Evolutionary conservation across 2,888 invertebrate species (phyloP), one percentile per base, ranked within the genome.

Genomic region (Drosophila eohydei): DNA sequence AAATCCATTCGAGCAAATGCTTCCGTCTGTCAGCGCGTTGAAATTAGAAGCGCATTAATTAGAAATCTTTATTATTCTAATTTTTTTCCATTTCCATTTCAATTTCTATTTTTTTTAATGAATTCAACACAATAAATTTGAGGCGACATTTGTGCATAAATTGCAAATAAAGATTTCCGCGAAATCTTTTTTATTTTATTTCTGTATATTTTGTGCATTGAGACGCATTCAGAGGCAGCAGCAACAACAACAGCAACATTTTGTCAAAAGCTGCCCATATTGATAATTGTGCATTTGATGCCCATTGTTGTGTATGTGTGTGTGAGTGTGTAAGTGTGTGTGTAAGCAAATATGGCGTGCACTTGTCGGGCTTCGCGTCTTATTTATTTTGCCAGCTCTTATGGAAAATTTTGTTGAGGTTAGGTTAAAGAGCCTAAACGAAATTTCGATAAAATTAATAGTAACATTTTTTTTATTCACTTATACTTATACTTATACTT

Each of bases 1-100:
- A 65, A 74, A 70, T 76, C 69, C 62, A 52, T 74, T 63, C 40
- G 43, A 58, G 54, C 48, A 72, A 74, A 69, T 62, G 72, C 81
- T 88, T 82, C 84, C 85, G 89, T 89, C 86, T 88, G 88, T 83
- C 88, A 77, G 57, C 58, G 63, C 51, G 50, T 48, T 70, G 86
- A 88, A 85, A 89, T 88, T 87, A 89, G 89, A 84, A 82, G 88
- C 88, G 89, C 89, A 85, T 89, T 85, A 89, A 85, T 85, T 85
- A 88, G 83, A 80, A 80, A 75, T 88, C 74, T 83, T 76, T 88
- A 88, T 85, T 89, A 85, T 82, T 85, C 59, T 59, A 56, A 68
- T 72, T 76, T 65, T 32, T 63, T 59, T 56, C 52, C 51, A 51
- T 51, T 63, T 58, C 54, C 34, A 50, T 50, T 54, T 57, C 21